Evolutionary conservation across 2,888 invertebrate genomes (phyloP).

Genomic region (Zhuqinia jingwanae): DNA sequence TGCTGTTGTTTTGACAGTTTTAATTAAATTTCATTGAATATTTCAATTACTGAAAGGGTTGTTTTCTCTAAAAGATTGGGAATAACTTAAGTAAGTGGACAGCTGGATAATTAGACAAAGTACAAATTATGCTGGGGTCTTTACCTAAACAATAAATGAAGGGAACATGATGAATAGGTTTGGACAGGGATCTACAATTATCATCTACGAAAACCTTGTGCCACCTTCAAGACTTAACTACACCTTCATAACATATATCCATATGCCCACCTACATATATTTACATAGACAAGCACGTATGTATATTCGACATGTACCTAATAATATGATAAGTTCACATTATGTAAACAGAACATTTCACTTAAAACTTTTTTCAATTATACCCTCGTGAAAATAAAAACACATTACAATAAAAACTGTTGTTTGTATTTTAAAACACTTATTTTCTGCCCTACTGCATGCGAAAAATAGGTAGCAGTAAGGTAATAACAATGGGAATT

Average conservation of each 20-base stretch:
- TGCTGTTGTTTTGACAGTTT: constrained; percentile 48
- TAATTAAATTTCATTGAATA: constrained; percentile 50
- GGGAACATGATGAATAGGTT: neutral
- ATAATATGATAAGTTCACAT: constrained; percentile 15
- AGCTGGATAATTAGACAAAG: constrained; percentile 38
- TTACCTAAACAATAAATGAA: neutral
- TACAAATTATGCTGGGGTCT: neutral
- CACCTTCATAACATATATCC: neutral
- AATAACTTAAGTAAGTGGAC: constrained; percentile 9
- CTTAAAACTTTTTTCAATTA: constrained; percentile 41
- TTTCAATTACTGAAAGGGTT: constrained; percentile 49
- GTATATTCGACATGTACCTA: too few species aligned
- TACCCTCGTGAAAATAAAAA: neutral
- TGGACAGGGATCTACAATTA: neutral
- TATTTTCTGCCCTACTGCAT: constrained; percentile 61
- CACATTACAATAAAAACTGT: neutral
- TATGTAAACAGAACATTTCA: constrained; percentile 65
- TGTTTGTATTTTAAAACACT: constrained; percentile 62
- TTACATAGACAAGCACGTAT: too few species aligned
- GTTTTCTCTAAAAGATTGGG: neutral
- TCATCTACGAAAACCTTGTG: neutral
- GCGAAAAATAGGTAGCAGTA: constrained; percentile 21
- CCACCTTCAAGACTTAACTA: neutral
- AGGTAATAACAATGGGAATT: constrained; percentile 32
- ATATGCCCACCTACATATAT: neutral